Percentiles rank a stretch among this genome's conserved stretches.
Evolutionary conservation across 2,797 vertebrate species (phyloP).

Genomic region (Oreortyx pictus): DNA sequence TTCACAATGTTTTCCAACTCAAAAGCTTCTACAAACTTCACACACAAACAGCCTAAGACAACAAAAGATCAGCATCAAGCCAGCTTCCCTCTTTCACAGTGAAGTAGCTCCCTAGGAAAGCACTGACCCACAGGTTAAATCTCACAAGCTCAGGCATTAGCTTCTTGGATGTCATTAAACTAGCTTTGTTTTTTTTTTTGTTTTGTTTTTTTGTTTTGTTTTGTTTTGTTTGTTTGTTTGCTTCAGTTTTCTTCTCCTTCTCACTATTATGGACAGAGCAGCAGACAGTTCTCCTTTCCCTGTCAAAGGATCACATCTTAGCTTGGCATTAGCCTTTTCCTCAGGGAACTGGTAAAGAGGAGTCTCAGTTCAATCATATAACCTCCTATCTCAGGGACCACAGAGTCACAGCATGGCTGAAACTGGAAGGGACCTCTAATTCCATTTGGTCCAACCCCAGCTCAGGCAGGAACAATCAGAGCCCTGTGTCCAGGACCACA

Average conservation of each 20-base stretch:
- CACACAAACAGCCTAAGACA: not conserved
- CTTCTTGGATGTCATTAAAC: not conserved
- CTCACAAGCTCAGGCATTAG: not conserved
- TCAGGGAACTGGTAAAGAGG: not conserved
- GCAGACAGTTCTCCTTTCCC: not conserved
- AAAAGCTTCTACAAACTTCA: not conserved
- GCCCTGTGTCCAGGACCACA: too few species aligned
- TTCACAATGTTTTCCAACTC: not conserved
- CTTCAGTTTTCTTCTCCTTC: not conserved
- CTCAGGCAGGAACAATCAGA: not conserved
- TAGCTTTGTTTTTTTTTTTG: not conserved
- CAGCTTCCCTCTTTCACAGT: fast-evolving
- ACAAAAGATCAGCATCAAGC: not conserved
- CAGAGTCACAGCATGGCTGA: not conserved
- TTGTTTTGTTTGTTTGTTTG: too few species aligned
- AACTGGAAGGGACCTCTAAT: too few species aligned
- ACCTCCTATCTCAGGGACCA: not conserved
- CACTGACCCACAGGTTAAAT: not conserved
- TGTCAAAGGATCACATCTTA: not conserved
- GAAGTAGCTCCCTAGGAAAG: not conserved
- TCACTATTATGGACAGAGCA: not conserved
- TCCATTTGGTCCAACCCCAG: not conserved
- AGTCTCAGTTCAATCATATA: not conserved
- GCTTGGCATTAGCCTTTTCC: not conserved
- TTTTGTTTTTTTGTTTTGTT: too few species aligned